A percentile compares a stretch with the other conserved stretches of the same genome.
These are phyloP conservation scores for Erythrocercus mccallii DNA, from an alignment of 2,113 vertebrate genomes.

Conservation along the genomic window DNA sequence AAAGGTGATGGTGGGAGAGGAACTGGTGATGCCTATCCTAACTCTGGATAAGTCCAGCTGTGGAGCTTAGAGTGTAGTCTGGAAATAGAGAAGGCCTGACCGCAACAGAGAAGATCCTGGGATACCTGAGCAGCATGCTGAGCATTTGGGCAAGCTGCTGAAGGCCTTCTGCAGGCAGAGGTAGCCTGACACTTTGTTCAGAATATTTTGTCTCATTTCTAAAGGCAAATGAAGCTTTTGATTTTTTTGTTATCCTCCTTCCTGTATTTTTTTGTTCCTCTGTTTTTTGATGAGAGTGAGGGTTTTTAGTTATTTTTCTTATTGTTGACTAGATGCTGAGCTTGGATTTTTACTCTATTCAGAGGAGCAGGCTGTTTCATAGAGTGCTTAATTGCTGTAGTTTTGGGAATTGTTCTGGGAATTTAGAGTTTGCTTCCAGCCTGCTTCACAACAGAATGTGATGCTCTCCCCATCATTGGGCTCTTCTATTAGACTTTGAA, in stretches of 20 bases:
- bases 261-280: neutral
- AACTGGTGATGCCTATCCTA: neutral
- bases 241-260: neutral
- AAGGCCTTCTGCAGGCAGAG: neutral
- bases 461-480: neutral
- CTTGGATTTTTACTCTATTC: slow-evolving; percentile 9
- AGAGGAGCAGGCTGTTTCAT: neutral
- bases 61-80: neutral
- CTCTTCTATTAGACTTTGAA: neutral
- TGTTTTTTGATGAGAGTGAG: neutral
- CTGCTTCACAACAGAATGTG: neutral
- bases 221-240: neutral
- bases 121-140: neutral
- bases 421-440: neutral
- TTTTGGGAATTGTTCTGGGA: slow-evolving; percentile 12
- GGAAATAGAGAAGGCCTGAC: neutral
- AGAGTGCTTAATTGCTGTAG: slow-evolving; percentile 6
- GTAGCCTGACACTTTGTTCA: neutral
- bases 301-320: neutral
- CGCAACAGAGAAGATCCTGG: neutral
- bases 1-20: neutral
- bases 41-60: neutral
- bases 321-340: neutral
- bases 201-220: neutral
- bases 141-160: neutral